Conservation (phyloP, 2,797 vertebrate genomes). For the Gymnodraco acuticeps region DNA sequence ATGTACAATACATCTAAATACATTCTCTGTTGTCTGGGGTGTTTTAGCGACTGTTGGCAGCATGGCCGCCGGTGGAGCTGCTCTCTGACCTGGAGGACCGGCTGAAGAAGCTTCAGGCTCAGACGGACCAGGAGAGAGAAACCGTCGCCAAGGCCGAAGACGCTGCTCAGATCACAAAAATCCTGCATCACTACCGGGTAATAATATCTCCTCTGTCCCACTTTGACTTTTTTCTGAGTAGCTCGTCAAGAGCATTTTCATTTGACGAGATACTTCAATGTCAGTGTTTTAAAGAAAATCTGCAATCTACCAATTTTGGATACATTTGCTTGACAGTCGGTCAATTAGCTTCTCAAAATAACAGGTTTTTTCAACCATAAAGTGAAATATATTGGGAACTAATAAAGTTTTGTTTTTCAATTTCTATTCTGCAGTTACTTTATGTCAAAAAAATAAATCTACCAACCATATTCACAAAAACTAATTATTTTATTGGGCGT, state of each 20-base stretch:
- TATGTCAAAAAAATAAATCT: not conserved
- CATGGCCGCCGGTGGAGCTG: slow-evolving; percentile 83
- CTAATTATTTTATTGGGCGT: not conserved
- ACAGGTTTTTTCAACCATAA: not conserved
- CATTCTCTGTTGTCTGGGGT: slow-evolving; percentile 7
- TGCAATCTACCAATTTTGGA: too few species aligned
- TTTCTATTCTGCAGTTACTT: not conserved
- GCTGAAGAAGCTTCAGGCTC: slow-evolving; percentile 80
- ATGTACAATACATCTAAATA: too few species aligned
- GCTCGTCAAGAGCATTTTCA: not conserved
- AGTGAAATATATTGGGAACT: too few species aligned
- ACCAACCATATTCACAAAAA: not conserved
- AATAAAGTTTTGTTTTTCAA: not conserved
- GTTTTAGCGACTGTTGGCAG: slow-evolving; percentile 82
- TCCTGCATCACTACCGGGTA: slow-evolving; percentile 88
- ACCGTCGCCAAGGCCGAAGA: slow-evolving; percentile 50
- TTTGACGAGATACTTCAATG: not conserved
- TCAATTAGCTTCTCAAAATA: not conserved
- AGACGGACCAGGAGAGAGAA: slow-evolving; percentile 63
- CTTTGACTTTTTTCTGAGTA: not conserved
- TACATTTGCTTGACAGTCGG: not conserved
- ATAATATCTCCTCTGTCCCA: not conserved
- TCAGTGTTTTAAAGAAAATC: too few species aligned
- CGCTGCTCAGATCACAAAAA: slow-evolving; percentile 72
- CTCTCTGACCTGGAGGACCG: slow-evolving; percentile 87